A percentile compares a stretch with the other conserved stretches of the same genome.
phyloP scores from a whole-genome alignment of 1,140 invertebrate species.

The Potamilus streckersoni region DNA sequence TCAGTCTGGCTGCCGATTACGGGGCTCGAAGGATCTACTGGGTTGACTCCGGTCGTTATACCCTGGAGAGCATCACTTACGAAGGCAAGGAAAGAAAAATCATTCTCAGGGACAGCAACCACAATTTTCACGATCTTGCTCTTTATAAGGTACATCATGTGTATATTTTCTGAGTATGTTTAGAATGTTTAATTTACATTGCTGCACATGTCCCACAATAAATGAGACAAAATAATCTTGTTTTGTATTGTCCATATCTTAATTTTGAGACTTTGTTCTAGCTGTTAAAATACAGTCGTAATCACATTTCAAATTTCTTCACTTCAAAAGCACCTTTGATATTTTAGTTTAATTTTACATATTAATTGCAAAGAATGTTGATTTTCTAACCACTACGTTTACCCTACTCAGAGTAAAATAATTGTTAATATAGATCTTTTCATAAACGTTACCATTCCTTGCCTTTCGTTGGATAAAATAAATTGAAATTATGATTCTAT shows the following conservation, averaged over 20 bases:
- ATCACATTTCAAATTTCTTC: background rate
- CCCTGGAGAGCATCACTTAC: slow-evolving; percentile 7
- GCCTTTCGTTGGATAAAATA: too few species aligned
- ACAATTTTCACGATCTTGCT: too few species aligned
- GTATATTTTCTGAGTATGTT: background rate
- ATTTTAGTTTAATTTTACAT: too few species aligned
- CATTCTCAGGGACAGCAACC: slow-evolving; percentile 6
- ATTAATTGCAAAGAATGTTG: too few species aligned
- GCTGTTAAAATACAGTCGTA: background rate
- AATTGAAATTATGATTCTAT: too few species aligned
- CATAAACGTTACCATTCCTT: too few species aligned
- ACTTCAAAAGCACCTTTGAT: background rate
- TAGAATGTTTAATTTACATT: background rate
- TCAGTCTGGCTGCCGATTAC: slow-evolving; percentile 7
- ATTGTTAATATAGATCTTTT: too few species aligned
- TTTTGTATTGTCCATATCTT: background rate
- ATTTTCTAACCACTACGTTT: too few species aligned
- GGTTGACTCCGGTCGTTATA: slow-evolving; percentile 3
- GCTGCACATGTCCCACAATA: background rate
- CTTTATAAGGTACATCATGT: slow-evolving; percentile 4
- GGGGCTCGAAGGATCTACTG: background rate
- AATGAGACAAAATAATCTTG: background rate
- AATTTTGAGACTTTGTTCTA: background rate
- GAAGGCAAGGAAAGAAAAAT: slow-evolving; percentile 6
- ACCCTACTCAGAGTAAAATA: too few species aligned